Conservation (phyloP, 2,888 invertebrate genomes). For the Oegoconia quadripuncta region DNA sequence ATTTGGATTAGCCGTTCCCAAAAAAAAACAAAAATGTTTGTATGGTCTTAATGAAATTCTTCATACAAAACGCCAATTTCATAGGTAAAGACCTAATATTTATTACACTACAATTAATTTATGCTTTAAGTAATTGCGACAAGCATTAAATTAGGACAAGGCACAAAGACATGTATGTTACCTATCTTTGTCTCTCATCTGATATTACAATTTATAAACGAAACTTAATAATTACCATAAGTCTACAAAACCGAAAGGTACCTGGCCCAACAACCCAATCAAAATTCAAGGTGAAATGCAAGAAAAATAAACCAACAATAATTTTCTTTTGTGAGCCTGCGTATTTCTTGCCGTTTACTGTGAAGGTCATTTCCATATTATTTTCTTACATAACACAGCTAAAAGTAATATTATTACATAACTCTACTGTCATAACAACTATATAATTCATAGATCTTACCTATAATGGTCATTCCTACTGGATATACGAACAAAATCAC, state of each 20-base stretch:
- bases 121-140: no score
- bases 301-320: conserved; percentile 5
- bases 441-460: conserved; percentile 34
- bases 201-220: no score
- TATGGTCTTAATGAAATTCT: no score
- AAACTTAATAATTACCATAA: no score
- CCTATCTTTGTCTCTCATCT: no score
- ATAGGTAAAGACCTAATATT: no score
- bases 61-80: no score
- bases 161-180: no score
- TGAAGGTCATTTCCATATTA: conserved; percentile 38
- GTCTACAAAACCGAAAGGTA: neutral
- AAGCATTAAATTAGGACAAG: no score
- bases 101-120: no score
- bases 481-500: conserved; percentile 29
- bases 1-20: no score
- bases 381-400: conserved; percentile 35
- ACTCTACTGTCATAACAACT: conserved; percentile 10
- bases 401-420: conserved; percentile 20
- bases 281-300: conserved; percentile 1
- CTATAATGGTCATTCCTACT: conserved; percentile 58
- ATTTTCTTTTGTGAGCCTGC: conserved; percentile 8
- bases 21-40: no score
- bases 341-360: conserved; percentile 13
- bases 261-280: conserved; percentile 3